Evolutionary conservation across 2,113 vertebrate species (phyloP).

Genomic region (Protobothrops mucrosquamatus): DNA sequence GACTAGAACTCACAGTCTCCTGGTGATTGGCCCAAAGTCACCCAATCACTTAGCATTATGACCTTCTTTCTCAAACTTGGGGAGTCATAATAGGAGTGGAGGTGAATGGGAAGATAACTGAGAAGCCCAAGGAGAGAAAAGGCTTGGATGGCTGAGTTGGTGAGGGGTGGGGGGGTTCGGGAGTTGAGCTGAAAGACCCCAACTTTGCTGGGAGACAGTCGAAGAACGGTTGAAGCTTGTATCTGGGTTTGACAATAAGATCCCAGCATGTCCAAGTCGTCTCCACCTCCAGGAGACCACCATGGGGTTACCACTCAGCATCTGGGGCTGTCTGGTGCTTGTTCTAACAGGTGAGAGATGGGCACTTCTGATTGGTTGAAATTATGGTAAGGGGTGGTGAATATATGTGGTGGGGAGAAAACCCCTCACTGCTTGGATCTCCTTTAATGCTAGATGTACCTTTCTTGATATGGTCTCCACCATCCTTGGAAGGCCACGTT

Average conservation of each 20-base stretch:
- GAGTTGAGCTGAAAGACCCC: not conserved
- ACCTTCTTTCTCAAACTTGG: not conserved
- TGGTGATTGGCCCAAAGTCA: not conserved
- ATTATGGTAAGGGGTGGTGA: not conserved
- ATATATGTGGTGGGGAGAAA: not conserved
- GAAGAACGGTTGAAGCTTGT: not conserved
- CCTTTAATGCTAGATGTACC: not conserved
- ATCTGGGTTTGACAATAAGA: not conserved
- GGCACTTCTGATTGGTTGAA: not conserved
- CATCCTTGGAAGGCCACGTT: not conserved
- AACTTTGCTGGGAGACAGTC: not conserved
- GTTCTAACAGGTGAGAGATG: not conserved
- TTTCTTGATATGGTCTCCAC: not conserved
- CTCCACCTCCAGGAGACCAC: not conserved
- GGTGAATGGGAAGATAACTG: not conserved
- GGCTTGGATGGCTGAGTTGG: not conserved
- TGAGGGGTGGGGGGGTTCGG: not conserved
- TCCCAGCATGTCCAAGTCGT: not conserved
- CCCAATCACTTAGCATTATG: not conserved
- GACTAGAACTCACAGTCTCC: not conserved
- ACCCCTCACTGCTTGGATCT: not conserved
- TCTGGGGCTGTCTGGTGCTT: not conserved
- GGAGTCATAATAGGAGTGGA: not conserved
- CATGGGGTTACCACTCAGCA: not conserved
- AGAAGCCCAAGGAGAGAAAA: not conserved